Base-by-base conservation (phyloP, 1,140 invertebrate species). In the Lepidurus couesii region DNA sequence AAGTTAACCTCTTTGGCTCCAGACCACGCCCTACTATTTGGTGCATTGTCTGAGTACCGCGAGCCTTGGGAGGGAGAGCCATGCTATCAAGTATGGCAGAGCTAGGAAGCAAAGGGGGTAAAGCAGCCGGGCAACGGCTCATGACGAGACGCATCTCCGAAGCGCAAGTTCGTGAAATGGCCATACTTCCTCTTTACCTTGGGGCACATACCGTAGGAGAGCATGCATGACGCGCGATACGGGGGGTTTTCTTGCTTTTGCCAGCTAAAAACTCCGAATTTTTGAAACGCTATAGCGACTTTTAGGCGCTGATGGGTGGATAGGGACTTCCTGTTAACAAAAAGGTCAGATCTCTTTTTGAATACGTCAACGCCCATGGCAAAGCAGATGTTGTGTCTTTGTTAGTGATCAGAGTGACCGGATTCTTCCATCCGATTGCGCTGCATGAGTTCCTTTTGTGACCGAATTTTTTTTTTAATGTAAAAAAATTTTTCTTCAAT, bases 401-500 rank as follows among this genome's bases (percentile, higher is more conserved):
- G 53, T n/a, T 65, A 16, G 53, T 21, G 34, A 34, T 34, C 34
- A 34, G 34, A 34, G 34, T 65, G 53, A 65, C 53, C 21, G 53
- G 21, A 21, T 21, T 9, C 53, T 16, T 21, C 21, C 53, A 16
- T 65, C 53, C 16, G 53, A 7, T 7, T n/a, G 53, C 53, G 13
- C 8, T n/a, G 53, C 13, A 7, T 65, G 9, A 34, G 53, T 65
- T 21, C 1, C 21, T 65, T 16, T 65, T 65, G 16, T 13, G 8
- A n/a, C 13, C n/a, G 47, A 65, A 65, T 7, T 13, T 65, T 13
- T n/a, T n/a, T 65, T 65, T 9, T 21, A 65, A 21, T 21, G 1
- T 1, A 95, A 86, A n/a, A n/a, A n/a, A 93, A 93, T 13, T 43
- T 79, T 80, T 78, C 44, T 82, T 81, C 0, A 91, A 91, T 44